phyloP scores from a whole-genome alignment of 2,797 vertebrate genomes.

The Anguilla obscura region DNA sequence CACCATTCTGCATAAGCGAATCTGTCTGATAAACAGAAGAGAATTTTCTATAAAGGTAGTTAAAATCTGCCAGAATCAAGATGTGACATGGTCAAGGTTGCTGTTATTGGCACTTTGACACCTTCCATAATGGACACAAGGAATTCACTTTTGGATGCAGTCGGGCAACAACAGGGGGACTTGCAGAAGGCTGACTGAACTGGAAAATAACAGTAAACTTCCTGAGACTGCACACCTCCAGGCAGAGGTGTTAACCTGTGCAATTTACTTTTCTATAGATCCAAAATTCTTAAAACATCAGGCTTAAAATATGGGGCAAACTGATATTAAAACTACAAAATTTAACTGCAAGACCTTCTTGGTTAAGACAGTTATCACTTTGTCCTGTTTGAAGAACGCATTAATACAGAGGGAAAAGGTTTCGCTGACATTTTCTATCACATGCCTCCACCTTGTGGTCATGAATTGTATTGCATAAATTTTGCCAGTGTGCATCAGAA shows the following conservation, averaged over 20 bases:
- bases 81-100: background rate
- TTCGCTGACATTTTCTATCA: background rate
- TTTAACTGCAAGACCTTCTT: background rate
- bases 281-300: background rate
- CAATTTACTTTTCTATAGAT: background rate
- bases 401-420: background rate
- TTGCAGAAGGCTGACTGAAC: background rate
- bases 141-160: background rate
- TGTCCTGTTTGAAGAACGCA: background rate
- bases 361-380: background rate
- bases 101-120: background rate
- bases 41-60: background rate
- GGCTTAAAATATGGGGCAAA: background rate
- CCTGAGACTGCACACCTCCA: background rate
- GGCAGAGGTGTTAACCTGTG: background rate
- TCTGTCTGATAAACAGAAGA: background rate
- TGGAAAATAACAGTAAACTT: background rate
- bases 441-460: slow-evolving; percentile 11
- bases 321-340: background rate
- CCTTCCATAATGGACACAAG: background rate
- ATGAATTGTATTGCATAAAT: background rate
- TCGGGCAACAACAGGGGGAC: background rate
- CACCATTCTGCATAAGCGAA: background rate
- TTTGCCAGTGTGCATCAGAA: background rate
- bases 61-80: background rate